phyloP scores from a whole-genome alignment of 2,113 vertebrate genomes.

The Tachycineta bicolor region DNA sequence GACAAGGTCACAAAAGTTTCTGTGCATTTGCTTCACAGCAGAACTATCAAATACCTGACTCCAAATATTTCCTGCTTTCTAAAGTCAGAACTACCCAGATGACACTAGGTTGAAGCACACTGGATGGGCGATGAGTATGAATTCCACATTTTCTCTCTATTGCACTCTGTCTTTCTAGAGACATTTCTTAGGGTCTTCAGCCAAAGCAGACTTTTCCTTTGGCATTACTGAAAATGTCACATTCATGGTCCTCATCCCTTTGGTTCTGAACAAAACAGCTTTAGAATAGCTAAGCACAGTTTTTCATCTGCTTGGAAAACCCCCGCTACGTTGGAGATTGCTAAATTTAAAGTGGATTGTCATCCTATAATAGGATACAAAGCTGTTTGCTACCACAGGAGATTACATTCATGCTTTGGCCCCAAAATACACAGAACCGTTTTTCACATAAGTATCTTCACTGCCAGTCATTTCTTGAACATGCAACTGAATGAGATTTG shows the following conservation, averaged over 20 bases:
- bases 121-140: background rate
- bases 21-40: background rate
- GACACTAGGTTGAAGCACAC: background rate
- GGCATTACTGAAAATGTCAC: background rate
- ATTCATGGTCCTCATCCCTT: background rate
- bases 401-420: background rate
- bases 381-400: background rate
- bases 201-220: background rate
- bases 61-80: background rate
- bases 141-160: background rate
- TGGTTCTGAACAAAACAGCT: background rate
- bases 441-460: background rate
- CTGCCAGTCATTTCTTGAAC: background rate
- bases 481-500: background rate
- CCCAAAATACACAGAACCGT: background rate
- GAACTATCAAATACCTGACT: background rate
- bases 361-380: rapidly evolving
- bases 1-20: background rate
- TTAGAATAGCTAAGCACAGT: background rate
- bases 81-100: background rate
- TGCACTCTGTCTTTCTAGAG: background rate
- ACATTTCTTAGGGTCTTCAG: background rate
- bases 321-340: background rate
- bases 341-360: background rate
- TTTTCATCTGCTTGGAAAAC: background rate